A percentile compares a stretch with the other conserved stretches of the same genome.
Evolutionary conservation across 2,888 invertebrate species (phyloP).

Genomic region (Mayetiola destructor): DNA sequence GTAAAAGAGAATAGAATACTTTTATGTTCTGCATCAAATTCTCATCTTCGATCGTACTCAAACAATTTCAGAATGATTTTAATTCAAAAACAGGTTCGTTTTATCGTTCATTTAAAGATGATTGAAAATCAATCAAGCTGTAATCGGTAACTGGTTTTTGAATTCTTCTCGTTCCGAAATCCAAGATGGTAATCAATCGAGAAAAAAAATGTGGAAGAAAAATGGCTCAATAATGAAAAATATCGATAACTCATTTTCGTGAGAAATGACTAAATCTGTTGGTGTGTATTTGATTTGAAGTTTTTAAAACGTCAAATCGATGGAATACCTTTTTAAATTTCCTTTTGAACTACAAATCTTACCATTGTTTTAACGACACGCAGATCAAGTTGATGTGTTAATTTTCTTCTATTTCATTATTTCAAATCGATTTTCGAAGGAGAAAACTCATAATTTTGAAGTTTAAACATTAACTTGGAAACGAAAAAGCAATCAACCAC

Average conservation of each 20-base stretch:
- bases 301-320: neutral
- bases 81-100: neutral
- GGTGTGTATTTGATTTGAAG: too few species aligned
- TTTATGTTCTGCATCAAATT: too few species aligned
- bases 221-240: slow-evolving; percentile 8
- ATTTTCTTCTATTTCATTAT: neutral
- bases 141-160: slow-evolving; percentile 8
- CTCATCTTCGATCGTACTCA: too few species aligned
- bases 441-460: neutral
- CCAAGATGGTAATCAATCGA: neutral
- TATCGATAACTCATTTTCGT: slow-evolving; percentile 7
- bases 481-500: slow-evolving; percentile 11
- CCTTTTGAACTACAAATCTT: neutral
- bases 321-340: neutral
- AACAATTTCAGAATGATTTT: neutral
- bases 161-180: neutral
- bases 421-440: neutral
- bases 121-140: slow-evolving; percentile 7
- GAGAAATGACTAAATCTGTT: slow-evolving; percentile 9
- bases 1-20: too few species aligned
- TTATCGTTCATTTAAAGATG: neutral
- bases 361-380: neutral
- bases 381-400: slow-evolving; percentile 5
- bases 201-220: neutral
- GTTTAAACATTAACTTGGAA: neutral